Conservation (phyloP, 2,888 invertebrate species). For the Mesochorus sp. region DNA sequence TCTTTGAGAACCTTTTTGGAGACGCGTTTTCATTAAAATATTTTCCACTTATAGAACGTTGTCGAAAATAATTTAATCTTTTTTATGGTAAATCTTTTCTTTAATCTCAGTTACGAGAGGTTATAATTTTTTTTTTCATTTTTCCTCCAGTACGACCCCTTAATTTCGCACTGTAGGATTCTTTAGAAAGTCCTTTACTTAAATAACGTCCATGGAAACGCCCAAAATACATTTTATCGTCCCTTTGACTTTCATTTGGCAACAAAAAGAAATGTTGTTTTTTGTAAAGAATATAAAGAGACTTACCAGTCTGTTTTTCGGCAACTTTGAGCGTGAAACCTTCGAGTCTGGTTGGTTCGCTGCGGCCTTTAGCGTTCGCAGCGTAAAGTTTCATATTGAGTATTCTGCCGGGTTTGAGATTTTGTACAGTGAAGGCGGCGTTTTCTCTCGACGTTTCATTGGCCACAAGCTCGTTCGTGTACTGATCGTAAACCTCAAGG, state of each 20-base stretch:
- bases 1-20: too few relatives aligned
- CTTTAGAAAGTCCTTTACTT: too few relatives aligned
- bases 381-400: conserved; percentile 92
- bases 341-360: conserved; percentile 88
- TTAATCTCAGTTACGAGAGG: neutral
- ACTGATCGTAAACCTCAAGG: conserved; percentile 89
- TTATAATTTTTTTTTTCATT: neutral
- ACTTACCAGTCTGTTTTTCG: conserved; percentile 89
- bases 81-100: too few relatives aligned
- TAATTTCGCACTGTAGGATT: too few relatives aligned
- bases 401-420: conserved; percentile 90
- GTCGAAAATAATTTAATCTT: too few relatives aligned
- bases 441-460: conserved; percentile 87
- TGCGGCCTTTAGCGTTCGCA: conserved; percentile 91
- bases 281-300: too few relatives aligned
- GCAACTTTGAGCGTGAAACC: conserved; percentile 90
- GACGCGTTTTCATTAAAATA: too few relatives aligned
- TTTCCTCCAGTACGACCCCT: neutral
- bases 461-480: conserved; percentile 85
- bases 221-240: neutral
- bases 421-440: conserved; percentile 90
- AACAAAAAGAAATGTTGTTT: too few relatives aligned
- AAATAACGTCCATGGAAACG: too few relatives aligned
- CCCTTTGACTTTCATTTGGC: too few relatives aligned
- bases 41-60: too few relatives aligned